Conservation (phyloP, 2,888 invertebrate species). For the Oligia latruncula region DNA sequence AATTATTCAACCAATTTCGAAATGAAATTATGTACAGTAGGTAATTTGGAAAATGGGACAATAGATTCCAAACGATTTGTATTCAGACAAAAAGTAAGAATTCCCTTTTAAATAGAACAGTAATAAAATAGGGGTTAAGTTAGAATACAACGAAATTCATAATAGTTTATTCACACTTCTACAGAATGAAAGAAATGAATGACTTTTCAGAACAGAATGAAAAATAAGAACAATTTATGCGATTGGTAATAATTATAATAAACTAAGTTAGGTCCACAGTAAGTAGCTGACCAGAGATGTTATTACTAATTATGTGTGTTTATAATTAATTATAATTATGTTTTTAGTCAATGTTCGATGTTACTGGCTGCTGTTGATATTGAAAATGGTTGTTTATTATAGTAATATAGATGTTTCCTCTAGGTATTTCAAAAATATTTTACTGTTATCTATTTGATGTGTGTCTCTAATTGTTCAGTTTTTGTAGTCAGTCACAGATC, state of each 20-base stretch:
- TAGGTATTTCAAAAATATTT: conserved; percentile 48
- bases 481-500: conserved; percentile 36
- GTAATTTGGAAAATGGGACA: not conserved
- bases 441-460: conserved; percentile 38
- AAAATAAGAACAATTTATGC: too few species aligned
- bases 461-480: conserved; percentile 47
- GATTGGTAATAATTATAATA: not conserved
- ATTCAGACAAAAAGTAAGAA: not conserved
- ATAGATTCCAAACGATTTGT: not conserved
- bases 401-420: conserved; percentile 38
- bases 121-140: not conserved
- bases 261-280: conserved; percentile 32
- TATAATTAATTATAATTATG: conserved; percentile 36
- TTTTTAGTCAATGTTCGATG: conserved; percentile 61
- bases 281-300: conserved; percentile 40
- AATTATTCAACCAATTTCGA: not conserved
- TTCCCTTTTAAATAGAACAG: not conserved
- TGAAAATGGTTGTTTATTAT: conserved; percentile 34
- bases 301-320: conserved; percentile 31
- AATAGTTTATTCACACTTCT: not conserved
- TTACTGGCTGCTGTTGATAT: conserved; percentile 45
- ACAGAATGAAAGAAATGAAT: conserved; percentile 3
- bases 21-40: not conserved
- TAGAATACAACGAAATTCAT: not conserved
- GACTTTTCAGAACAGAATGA: not conserved